Percentiles rank a stretch among this genome's conserved stretches.
Conservation (phyloP, 2,113 vertebrate species). For the Macquaria ambigua region DNA sequence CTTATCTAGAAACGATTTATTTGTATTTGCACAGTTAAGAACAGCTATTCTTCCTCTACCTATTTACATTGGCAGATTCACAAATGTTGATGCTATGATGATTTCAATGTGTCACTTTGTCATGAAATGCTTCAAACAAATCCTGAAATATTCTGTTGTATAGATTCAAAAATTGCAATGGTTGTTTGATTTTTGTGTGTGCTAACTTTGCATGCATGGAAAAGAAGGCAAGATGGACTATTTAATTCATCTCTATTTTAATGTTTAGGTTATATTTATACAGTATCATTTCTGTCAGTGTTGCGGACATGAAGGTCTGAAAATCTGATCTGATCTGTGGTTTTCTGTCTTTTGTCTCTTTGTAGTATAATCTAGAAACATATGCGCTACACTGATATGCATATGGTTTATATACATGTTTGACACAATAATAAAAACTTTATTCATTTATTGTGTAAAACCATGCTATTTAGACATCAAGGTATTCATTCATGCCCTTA, state of each 20-base stretch:
- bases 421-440: neutral
- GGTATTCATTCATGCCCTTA: neutral
- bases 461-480: neutral
- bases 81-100: neutral
- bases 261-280: neutral
- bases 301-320: neutral
- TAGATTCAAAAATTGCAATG: too few relatives aligned
- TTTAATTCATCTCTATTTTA: neutral
- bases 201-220: neutral
- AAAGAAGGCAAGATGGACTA: neutral
- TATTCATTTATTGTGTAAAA: neutral
- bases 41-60: too few relatives aligned
- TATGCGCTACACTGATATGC: neutral
- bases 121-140: neutral
- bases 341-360: neutral
- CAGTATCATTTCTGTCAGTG: neutral
- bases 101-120: neutral
- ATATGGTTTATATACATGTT: too few relatives aligned
- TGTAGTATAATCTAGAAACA: neutral
- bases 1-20: neutral
- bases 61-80: too few relatives aligned
- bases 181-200: neutral
- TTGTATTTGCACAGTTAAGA: neutral
- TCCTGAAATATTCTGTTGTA: neutral
- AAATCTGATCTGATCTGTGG: neutral